Percentiles rank a stretch among this genome's conserved stretches.
phyloP scores from a whole-genome alignment of 2,797 vertebrate genomes.

The Tympanoctomys barrerae region DNA sequence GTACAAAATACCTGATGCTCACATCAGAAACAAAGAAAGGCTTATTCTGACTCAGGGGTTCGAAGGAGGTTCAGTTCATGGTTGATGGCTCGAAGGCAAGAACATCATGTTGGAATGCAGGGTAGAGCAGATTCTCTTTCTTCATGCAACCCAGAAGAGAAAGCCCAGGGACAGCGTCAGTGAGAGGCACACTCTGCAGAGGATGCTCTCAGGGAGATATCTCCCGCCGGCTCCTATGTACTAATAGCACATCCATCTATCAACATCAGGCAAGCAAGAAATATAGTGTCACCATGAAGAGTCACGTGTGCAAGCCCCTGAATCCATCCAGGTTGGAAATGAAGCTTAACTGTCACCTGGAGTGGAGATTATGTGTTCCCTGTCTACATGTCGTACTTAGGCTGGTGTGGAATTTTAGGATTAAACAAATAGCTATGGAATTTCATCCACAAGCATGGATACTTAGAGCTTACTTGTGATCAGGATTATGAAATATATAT shows the following conservation, averaged over 20 bases:
- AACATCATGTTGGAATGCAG: neutral
- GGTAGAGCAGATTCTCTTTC: neutral
- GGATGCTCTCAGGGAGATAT: neutral
- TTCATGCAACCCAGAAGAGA: neutral
- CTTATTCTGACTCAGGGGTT: neutral
- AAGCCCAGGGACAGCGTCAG: neutral
- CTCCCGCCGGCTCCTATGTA: neutral
- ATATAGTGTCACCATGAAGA: neutral
- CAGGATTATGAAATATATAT: neutral
- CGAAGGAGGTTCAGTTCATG: neutral
- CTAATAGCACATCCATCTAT: neutral
- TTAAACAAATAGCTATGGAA: neutral
- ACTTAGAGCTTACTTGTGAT: neutral
- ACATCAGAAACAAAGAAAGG: neutral
- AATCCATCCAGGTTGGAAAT: neutral
- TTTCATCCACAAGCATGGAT: neutral
- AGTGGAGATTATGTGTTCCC: fast-evolving
- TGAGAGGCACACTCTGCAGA: neutral
- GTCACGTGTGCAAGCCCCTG: neutral
- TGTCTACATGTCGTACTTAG: neutral
- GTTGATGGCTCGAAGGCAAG: neutral
- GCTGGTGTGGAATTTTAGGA: neutral
- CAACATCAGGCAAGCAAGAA: neutral
- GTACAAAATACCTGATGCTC: neutral
- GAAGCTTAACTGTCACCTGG: neutral